Percentiles rank a stretch among this genome's conserved stretches.
Conservation (phyloP, 2,888 invertebrate species). For the Cephus rjabovi region DNA sequence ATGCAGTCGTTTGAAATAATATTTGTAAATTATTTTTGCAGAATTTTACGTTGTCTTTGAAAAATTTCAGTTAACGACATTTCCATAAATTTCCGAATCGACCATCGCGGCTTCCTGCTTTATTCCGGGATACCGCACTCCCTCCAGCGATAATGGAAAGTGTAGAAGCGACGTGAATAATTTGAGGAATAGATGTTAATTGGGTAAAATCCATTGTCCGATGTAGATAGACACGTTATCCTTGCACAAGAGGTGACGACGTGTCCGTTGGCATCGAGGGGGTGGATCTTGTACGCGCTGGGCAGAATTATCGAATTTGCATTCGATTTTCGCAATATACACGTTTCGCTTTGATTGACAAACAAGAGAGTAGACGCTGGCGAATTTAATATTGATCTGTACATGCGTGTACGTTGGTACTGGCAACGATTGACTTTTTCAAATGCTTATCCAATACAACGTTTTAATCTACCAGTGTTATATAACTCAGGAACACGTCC, state of each 20-base stretch:
- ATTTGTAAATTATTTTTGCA: background rate
- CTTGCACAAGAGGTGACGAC: background rate
- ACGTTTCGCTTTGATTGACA: constrained; percentile 40
- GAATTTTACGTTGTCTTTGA: background rate
- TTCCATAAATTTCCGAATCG: background rate
- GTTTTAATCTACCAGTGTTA: background rate
- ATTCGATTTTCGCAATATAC: constrained; percentile 33
- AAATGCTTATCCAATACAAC: background rate
- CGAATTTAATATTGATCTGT: background rate
- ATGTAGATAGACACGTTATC: background rate
- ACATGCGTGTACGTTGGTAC: background rate
- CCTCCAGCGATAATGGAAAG: background rate
- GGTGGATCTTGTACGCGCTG: background rate
- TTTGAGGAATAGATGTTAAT: background rate
- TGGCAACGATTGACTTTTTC: background rate
- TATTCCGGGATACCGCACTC: background rate
- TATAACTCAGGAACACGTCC: background rate
- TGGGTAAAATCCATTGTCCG: background rate
- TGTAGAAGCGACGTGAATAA: background rate
- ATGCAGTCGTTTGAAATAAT: too few species aligned
- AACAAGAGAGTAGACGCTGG: constrained; percentile 28
- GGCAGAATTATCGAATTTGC: constrained; percentile 44
- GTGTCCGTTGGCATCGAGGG: background rate
- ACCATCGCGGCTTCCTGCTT: background rate
- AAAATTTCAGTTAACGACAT: background rate